Evolutionary conservation across 2,797 vertebrate species (phyloP), one percentile per base, ranked within the genome.

Genomic region (Chiloscyllium punctatum): DNA sequence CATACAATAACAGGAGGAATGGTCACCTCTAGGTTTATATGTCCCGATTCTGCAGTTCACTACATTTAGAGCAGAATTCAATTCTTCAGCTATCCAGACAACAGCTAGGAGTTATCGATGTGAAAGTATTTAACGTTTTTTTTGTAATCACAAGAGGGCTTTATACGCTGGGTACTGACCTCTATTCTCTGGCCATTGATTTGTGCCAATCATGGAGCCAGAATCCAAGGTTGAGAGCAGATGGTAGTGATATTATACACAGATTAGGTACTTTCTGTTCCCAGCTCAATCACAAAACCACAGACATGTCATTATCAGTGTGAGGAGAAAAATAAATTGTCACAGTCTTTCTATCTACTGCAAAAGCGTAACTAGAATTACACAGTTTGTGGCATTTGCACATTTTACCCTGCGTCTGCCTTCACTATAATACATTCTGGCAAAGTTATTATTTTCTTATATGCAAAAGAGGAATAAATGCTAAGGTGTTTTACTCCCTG

Each of bases 181-280:
- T 69, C 90, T 68, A 92, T 92, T 92, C 90, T 92, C 62, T 25
- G n/a, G 69, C 62, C 90, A 92, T 69, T 92, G 90, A 92, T 92
- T 92, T 69, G 90, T 92, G 90, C 62, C 90, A 92, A 68, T 92
- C 90, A 92, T 42, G 3, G 66, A 69, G 62, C 62, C 90, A 92
- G 62, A 69, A 69, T 92, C 18, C n/a, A 92, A 92, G 62, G 90
- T 37, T 92, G 90, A 69, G n/a, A 37, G n/a, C 90, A 68, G 62
- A 92, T 92, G 66, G 62, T 23, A 37, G 90, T 1, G 66, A 92
- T 68, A 92, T 92, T 92, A 92, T 21, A 69, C 90, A 92, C 62
- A 92, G 66, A 92, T 92, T 92, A 92, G 90, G 62, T 92, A 69
- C 90, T 92, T 69, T 69, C 90, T 69, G 90, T 69, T 69, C 66